Evolutionary conservation across 2,113 vertebrate species (phyloP), one percentile per base, ranked within the genome.

Genomic region (Halcyon senegalensis): DNA sequence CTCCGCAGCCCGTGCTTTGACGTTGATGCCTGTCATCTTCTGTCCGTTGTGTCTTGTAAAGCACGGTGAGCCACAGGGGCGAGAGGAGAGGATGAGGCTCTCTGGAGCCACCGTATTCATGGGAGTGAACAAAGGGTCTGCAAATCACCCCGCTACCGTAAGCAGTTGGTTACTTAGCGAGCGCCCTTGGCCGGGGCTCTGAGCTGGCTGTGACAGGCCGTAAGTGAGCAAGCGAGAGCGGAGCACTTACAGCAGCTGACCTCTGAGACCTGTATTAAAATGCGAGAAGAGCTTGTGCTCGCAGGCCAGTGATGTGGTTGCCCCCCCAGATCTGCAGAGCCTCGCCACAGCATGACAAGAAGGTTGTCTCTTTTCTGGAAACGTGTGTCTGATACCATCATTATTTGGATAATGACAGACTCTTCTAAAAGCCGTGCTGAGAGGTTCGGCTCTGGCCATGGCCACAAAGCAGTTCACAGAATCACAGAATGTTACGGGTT

Each of bases 181-280:
- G 5, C 59, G 77, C 55, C 66, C 77, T 74, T 25, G 77, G 35
- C 55, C 33, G 0, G 33, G 27, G 62, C 78, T 48, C 73, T 39
- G 60, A 28, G 56, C 43, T 37, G 72, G 30, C 73, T 33, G 46
- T 1, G 9, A 12, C 59, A 55, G 28, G 37, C 69, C 17, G 0
- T 55, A 13, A 43, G 63, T 3, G 4, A 70, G 63, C 4, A 3
- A 30, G 41, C 1, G 2, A 9, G 41, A 67, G n/a, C 5, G 0
- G 37, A 30, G 66, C 28, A 2, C 53, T 39, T 20, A 7, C 0
- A 27, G 67, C 39, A 50, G n/a, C n/a, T 44, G 35, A 1, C 62
- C 63, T 56, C 50, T 5, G 51, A 27, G 62, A 50, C 51, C 44
- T 1, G 0, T 13, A 6, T 28, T 33, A 10, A 75, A 66, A 15